phyloP scores from a whole-genome alignment of 2,113 vertebrate genomes.

The Okapia johnstoni region DNA sequence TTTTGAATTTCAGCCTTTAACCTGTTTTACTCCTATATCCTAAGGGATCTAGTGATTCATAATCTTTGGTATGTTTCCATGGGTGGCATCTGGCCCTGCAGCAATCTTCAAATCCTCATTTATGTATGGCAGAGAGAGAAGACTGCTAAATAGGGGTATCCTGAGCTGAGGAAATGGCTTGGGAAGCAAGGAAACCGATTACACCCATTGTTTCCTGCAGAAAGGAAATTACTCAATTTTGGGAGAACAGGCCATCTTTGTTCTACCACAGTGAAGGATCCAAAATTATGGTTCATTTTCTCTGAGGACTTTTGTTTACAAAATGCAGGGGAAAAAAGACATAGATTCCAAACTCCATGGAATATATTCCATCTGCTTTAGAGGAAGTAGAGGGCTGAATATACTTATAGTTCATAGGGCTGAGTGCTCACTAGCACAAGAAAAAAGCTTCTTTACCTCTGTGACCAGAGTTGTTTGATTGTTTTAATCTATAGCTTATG shows the following conservation, averaged over 20 bases:
- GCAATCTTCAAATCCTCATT: not conserved
- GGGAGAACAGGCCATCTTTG: not conserved
- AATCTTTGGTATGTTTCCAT: not conserved
- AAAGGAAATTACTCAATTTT: not conserved
- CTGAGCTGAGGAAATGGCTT: not conserved
- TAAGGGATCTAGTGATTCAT: not conserved
- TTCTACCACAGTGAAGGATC: not conserved
- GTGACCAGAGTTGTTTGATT: constrained; percentile 51
- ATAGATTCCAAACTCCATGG: not conserved
- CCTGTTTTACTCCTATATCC: not conserved
- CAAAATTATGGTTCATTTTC: constrained; percentile 5
- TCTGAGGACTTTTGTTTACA: not conserved
- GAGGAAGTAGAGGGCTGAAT: not conserved
- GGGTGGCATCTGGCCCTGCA: not conserved
- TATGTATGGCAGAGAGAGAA: not conserved
- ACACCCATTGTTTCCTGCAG: not conserved
- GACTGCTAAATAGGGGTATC: not conserved
- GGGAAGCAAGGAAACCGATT: not conserved
- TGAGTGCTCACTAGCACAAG: constrained; percentile 42
- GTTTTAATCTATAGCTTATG: constrained; percentile 57
- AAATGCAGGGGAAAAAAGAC: not conserved
- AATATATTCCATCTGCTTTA: not conserved
- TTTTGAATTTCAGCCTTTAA: not conserved
- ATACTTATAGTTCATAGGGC: not conserved
- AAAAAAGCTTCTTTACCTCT: constrained; percentile 38